A percentile compares a stretch with the other conserved stretches of the same genome.
phyloP scores from a whole-genome alignment of 2,797 vertebrate species.

The Australoheros facetus region DNA sequence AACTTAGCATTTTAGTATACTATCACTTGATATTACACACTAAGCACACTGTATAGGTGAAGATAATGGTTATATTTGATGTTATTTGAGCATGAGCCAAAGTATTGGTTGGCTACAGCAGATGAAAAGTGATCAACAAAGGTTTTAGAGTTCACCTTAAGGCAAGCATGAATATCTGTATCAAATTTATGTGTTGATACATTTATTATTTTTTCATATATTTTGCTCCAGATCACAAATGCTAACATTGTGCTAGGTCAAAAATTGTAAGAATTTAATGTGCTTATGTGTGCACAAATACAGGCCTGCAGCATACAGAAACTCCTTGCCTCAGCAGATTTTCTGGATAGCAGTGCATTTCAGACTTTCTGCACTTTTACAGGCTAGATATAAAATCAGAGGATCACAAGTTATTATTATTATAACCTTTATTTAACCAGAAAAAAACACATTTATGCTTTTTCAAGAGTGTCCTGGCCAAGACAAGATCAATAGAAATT shows the following conservation, averaged over 20 bases:
- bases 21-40: background rate
- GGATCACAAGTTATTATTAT: background rate
- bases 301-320: background rate
- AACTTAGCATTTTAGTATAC: background rate
- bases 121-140: too few relatives aligned
- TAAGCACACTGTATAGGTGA: background rate
- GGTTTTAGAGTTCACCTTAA: too few relatives aligned
- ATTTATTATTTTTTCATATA: background rate
- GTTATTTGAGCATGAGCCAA: too few relatives aligned
- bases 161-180: too few relatives aligned
- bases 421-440: too few relatives aligned
- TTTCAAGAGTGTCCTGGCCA: too few relatives aligned
- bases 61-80: background rate
- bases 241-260: background rate
- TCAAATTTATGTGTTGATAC: background rate
- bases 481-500: too few relatives aligned
- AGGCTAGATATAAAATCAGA: background rate
- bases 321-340: background rate
- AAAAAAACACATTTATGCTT: too few relatives aligned
- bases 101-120: too few relatives aligned
- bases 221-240: background rate
- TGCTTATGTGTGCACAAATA: background rate
- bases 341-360: background rate
- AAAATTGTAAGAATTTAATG: background rate
- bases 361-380: background rate